These are phyloP conservation scores for Botia almorhae DNA, from an alignment of 2,797 vertebrate species.

Conservation along the genomic window DNA sequence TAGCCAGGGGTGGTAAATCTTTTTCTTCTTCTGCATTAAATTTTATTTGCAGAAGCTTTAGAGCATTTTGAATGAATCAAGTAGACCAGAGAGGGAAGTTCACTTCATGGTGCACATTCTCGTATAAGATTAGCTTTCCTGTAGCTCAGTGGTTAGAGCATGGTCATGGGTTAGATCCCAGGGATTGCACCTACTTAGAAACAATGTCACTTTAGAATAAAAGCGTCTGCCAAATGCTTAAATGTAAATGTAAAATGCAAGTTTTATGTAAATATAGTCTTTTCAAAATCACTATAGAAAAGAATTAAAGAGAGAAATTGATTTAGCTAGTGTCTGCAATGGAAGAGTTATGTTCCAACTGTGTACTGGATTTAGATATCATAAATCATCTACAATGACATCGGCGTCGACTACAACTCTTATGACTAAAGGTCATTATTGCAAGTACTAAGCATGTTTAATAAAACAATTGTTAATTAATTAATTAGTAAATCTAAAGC, in stretches of 20 bases:
- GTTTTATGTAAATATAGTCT: not conserved
- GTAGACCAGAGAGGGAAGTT: no score
- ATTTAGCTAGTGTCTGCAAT: not conserved
- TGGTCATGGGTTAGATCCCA: no score
- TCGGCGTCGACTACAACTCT: not conserved
- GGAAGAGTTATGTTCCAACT: not conserved
- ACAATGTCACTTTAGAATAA: no score
- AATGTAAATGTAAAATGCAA: no score
- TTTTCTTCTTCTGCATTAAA: not conserved
- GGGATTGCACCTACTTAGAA: no score
- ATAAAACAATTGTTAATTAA: not conserved
- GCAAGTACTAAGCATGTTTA: not conserved
- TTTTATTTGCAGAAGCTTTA: no score
- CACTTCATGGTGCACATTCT: no score
- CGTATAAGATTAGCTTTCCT: no score
- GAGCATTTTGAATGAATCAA: no score
- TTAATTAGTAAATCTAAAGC: no score
- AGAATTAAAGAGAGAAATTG: not conserved
- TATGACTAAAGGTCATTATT: not conserved
- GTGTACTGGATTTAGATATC: not conserved
- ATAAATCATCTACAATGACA: not conserved
- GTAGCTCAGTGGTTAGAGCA: no score
- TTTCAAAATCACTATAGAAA: slow-evolving; percentile 8
- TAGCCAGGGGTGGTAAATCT: not conserved
- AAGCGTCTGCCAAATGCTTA: no score